Percentiles rank a stretch among this genome's conserved stretches.
These are phyloP conservation scores for Microtus ochrogaster DNA, from an alignment of 2,113 vertebrate genomes.

Conservation along the genomic window DNA sequence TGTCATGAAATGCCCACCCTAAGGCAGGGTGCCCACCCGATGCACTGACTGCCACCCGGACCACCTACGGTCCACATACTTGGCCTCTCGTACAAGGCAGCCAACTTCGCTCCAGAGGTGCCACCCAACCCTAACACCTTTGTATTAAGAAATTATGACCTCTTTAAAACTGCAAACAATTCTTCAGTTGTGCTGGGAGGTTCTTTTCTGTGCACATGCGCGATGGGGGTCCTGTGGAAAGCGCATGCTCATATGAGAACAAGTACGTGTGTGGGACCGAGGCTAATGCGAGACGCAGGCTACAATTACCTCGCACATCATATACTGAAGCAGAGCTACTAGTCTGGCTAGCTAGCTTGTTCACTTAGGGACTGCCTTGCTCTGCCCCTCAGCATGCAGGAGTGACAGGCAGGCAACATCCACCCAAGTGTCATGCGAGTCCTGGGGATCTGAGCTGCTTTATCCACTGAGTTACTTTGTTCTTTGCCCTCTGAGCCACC, in stretches of 20 bases:
- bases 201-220: not conserved
- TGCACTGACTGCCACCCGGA: not conserved
- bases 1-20: not conserved
- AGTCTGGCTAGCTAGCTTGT: not conserved
- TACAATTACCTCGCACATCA: not conserved
- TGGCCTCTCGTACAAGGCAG: not conserved
- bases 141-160: constrained; percentile 10
- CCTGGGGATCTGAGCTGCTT: not conserved
- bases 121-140: not conserved
- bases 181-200: not conserved
- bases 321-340: not conserved
- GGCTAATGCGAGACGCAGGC: not conserved
- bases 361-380: not conserved
- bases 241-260: not conserved
- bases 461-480: not conserved
- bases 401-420: not conserved
- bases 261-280: not conserved
- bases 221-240: not conserved
- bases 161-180: not conserved
- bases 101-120: not conserved
- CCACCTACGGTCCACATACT: not conserved
- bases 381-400: not conserved
- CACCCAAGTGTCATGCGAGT: not conserved
- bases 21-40: not conserved
- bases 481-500: not conserved